Evolutionary conservation across 2,113 vertebrate genomes (phyloP).

Genomic region (Lycocorax pyrrhopterus): DNA sequence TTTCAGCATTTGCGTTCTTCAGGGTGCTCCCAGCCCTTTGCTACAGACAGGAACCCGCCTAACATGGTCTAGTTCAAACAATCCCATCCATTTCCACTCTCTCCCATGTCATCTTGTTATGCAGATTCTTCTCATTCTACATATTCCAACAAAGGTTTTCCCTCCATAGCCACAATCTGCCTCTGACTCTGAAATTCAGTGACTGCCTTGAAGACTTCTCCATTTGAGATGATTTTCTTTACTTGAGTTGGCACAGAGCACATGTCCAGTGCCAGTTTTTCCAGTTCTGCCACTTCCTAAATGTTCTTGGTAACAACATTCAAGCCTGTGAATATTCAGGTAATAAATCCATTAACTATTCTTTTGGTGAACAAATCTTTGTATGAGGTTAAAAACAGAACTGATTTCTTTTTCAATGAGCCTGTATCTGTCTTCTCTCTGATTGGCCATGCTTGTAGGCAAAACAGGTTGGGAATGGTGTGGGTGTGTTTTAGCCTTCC

Average conservation of each 20-base stretch:
- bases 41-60: neutral
- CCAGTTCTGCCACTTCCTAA: neutral
- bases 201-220: neutral
- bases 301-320: neutral
- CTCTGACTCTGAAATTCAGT: neutral
- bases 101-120: neutral
- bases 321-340: neutral
- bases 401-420: neutral
- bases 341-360: neutral
- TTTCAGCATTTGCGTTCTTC: neutral
- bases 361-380: neutral
- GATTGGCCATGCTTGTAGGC: neutral
- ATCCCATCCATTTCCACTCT: neutral
- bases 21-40: neutral
- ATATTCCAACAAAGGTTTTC: neutral
- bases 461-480: neutral
- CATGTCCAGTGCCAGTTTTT: neutral
- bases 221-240: neutral
- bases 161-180: neutral
- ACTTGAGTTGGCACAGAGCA: neutral
- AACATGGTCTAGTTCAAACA: neutral
- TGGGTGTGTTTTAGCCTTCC: neutral
- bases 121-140: neutral
- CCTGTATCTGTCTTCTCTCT: neutral
- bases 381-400: neutral